Conservation (phyloP, 2,888 invertebrate species). For the Meliscaeva auricollis region DNA sequence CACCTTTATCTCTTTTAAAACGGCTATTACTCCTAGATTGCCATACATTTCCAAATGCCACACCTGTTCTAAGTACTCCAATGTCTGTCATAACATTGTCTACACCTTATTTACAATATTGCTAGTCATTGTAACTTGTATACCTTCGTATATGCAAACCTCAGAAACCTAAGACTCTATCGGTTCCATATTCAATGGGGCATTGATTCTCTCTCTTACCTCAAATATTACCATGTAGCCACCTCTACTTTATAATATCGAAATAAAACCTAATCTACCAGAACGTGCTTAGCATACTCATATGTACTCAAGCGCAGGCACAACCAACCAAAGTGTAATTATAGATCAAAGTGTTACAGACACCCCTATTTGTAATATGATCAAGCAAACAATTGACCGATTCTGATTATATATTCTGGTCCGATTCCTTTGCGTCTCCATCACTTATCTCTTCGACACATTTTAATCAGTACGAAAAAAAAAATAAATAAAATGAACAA, state of each 20-base stretch:
- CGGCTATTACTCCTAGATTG: background rate
- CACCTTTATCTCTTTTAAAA: slow-evolving; percentile 15
- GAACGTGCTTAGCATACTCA: slow-evolving; percentile 65
- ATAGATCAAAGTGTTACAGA: slow-evolving; percentile 57
- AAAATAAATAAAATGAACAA: slow-evolving; percentile 41
- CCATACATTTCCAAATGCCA: slow-evolving; percentile 17
- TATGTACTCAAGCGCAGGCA: background rate
- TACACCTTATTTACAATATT: slow-evolving; percentile 8
- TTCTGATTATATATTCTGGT: slow-evolving; percentile 72
- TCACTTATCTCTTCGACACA: slow-evolving; percentile 54
- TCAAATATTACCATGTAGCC: slow-evolving; percentile 28
- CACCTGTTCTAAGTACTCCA: slow-evolving; percentile 32
- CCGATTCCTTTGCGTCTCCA: slow-evolving; percentile 49
- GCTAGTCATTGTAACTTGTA: too few relatives aligned
- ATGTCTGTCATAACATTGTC: slow-evolving; percentile 27
- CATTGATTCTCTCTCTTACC: slow-evolving; percentile 32
- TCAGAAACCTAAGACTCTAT: slow-evolving; percentile 34
- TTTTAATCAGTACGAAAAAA: slow-evolving; percentile 45
- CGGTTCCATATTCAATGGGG: slow-evolving; percentile 22
- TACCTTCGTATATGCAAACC: background rate
- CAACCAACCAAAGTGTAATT: slow-evolving; percentile 56
- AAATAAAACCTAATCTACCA: slow-evolving; percentile 60
- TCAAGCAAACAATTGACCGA: slow-evolving; percentile 68
- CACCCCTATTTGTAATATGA: slow-evolving; percentile 56
- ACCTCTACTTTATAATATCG: background rate